Evolutionary conservation across 2,888 invertebrate species (phyloP), one percentile per base, ranked within the genome.

Genomic region (Gerosis bhagava): DNA sequence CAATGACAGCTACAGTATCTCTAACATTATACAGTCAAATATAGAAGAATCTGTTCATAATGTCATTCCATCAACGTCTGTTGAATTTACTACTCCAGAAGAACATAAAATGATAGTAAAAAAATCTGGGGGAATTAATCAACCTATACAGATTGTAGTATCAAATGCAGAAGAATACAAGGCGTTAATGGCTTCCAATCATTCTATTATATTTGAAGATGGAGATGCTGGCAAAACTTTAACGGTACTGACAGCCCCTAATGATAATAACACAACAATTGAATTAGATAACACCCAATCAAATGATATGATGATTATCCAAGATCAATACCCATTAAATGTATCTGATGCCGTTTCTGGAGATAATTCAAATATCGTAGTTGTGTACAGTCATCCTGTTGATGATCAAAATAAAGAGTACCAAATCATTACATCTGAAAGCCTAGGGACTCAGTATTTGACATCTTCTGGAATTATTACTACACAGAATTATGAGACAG

Each of bases 241-340:
- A 44, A 73, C 86, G 25, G 82, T 87, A 3, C 67, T 88, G 50
- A 70, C 75, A 50, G 63, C 74, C 50, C 67, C 80, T 46, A 73
- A 79, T 48, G 63, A 61, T 47, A 53, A 77, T 47, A 62, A 73
- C 43, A 56, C 74, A 26, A 52, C 70, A 17, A 77, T 86, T 50
- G 77, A 89, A 35, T 75, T 91, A 51, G 80, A 90, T 36, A 83
- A 73, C 42, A 75, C 90, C n/a, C 90, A 91, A 34, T 77, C 90
- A 53, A 91, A 90, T 77, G 78, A 92, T 35, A 91, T 92, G 66
- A 91, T 92, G 92, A 91, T 92, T 40, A 77, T 92, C 32, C 92
- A 90, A 54, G 90, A 92, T 56, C 84, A 90, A 53, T 91, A 88
- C 66, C 90, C 91, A 48, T 71, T 91, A 24, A 91, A 90, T 77